Conservation (phyloP, 2,797 vertebrate genomes). For the Limnodromus scolopaceus region DNA sequence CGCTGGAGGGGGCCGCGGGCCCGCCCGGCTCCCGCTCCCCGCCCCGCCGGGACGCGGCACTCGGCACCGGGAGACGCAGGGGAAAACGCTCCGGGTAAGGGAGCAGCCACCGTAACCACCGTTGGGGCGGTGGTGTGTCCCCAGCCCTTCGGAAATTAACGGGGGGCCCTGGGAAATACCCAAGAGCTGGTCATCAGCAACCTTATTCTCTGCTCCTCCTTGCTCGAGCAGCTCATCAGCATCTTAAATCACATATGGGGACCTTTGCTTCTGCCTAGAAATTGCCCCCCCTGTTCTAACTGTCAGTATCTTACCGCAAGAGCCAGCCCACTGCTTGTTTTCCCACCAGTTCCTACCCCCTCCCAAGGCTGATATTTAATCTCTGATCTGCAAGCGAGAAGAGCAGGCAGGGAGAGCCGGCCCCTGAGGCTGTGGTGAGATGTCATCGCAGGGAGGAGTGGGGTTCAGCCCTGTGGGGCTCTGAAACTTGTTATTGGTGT, state of each 20-base stretch:
- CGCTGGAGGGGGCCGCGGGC: not conserved
- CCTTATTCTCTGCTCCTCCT: not conserved
- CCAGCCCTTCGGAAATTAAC: not conserved
- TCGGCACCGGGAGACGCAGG: fast-evolving
- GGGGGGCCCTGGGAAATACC: no score
- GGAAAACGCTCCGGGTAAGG: fast-evolving
- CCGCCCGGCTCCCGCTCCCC: not conserved
- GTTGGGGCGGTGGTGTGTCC: not conserved
- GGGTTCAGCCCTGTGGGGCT: not conserved
- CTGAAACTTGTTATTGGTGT: not conserved
- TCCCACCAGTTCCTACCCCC: no score
- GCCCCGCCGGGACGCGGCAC: no score
- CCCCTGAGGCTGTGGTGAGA: fast-evolving
- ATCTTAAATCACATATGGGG: fast-evolving
- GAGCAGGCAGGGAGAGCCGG: not conserved
- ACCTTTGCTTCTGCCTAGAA: not conserved
- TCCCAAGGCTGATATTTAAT: not conserved
- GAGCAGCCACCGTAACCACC: not conserved
- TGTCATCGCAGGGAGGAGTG: fast-evolving
- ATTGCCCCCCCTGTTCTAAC: fast-evolving
- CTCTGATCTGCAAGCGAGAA: not conserved
- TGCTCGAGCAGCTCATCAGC: not conserved
- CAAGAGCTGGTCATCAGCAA: fast-evolving
- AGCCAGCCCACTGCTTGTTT: not conserved
- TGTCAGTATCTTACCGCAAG: not conserved